These are phyloP conservation scores for Glyptemys insculpta DNA, from an alignment of 2,797 vertebrate genomes.

Conservation along the genomic window DNA sequence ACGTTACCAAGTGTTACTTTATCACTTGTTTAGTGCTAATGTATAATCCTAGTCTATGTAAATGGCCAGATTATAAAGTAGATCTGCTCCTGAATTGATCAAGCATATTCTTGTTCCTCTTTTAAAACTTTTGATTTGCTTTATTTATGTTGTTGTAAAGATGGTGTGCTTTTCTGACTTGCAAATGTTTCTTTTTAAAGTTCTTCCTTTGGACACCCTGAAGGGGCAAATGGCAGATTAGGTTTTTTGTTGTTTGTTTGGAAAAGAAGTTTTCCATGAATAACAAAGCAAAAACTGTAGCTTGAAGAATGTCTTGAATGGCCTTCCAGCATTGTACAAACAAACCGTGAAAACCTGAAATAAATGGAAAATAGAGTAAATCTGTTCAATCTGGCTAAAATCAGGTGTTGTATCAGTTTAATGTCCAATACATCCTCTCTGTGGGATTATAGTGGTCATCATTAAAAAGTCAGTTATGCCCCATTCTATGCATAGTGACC, in stretches of 20 bases:
- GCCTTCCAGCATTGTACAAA: conserved; percentile 61
- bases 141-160: not conserved
- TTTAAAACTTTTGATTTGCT: not conserved
- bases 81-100: not conserved
- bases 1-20: conserved; percentile 66
- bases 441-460: conserved; percentile 12
- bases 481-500: not conserved
- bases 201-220: conserved; percentile 39
- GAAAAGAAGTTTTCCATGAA: conserved; percentile 67
- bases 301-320: conserved; percentile 73
- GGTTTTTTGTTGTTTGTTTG: conserved; percentile 42
- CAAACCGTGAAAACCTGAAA: conserved; percentile 69
- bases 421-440: conserved; percentile 22
- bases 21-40: conserved; percentile 54
- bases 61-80: conserved; percentile 57
- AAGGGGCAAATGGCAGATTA: conserved; percentile 63
- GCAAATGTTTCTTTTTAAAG: conserved; percentile 32
- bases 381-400: conserved; percentile 48
- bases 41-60: conserved; percentile 69
- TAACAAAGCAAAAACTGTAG: conserved; percentile 44
- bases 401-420: conserved; percentile 46
- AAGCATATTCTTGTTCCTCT: not conserved
- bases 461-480: not conserved
- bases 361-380: conserved; percentile 72
- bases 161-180: conserved; percentile 16